A percentile compares a stretch with the other conserved stretches of the same genome.
Evolutionary conservation across 2,797 vertebrate species (phyloP).

Genomic region (Falco columbarius): DNA sequence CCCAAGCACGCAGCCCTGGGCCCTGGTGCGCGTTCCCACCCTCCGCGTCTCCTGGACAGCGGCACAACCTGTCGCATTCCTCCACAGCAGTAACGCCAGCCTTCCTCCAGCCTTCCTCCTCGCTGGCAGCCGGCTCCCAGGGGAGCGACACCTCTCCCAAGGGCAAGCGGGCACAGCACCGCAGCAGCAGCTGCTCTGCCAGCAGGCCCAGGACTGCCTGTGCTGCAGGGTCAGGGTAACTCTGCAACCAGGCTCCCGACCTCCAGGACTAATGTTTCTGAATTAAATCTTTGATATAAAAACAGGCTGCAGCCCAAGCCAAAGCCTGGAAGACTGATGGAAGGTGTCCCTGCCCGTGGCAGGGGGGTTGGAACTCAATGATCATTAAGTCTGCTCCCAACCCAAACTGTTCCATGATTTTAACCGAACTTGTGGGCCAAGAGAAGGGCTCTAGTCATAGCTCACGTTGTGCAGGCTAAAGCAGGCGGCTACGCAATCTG

Average conservation of each 20-base stretch:
- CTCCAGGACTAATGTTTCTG: background rate
- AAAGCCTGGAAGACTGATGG: too few species aligned
- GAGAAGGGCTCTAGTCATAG: accelerated
- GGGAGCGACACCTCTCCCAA: background rate
- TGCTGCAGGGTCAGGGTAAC: background rate
- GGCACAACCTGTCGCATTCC: constrained; percentile 73
- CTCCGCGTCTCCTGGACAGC: constrained; percentile 71
- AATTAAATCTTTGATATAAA: background rate
- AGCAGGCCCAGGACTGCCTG: background rate
- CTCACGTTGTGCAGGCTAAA: accelerated
- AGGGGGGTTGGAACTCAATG: too few species aligned
- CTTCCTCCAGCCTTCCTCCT: background rate
- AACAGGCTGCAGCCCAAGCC: accelerated
- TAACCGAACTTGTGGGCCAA: accelerated
- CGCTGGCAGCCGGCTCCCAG: background rate
- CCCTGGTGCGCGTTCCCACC: constrained; percentile 75
- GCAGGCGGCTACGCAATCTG: accelerated
- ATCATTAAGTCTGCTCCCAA: too few species aligned
- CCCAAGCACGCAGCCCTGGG: constrained; percentile 81
- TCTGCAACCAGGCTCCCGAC: accelerated
- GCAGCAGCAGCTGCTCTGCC: background rate
- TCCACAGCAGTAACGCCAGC: constrained; percentile 32
- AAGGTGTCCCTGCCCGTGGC: too few species aligned
- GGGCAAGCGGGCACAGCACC: background rate
- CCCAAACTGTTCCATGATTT: too few species aligned